These are phyloP conservation scores for Coregonus suidteri DNA, from an alignment of 2,797 vertebrate genomes.

Conservation along the genomic window DNA sequence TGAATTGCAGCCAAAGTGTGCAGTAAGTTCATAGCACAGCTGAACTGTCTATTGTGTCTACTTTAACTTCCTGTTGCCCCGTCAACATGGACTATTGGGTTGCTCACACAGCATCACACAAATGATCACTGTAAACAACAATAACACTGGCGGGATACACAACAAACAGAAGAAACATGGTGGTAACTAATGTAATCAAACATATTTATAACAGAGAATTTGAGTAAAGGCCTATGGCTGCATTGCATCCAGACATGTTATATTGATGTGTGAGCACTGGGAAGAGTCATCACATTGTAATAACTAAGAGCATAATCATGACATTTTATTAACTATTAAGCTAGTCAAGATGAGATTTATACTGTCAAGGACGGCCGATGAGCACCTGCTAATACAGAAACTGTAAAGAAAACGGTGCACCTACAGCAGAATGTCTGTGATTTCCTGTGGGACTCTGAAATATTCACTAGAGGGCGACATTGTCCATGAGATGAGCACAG, in stretches of 20 bases:
- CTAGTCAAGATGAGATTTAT: background rate
- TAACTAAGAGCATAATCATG: background rate
- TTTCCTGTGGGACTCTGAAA: background rate
- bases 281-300: background rate
- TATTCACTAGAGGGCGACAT: slow-evolving; percentile 62
- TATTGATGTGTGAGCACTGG: background rate
- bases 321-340: background rate
- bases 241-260: background rate
- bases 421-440: background rate
- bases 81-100: background rate
- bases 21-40: background rate
- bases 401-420: background rate
- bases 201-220: background rate
- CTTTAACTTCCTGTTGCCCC: background rate
- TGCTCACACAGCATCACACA: background rate
- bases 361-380: background rate
- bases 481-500: background rate
- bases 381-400: background rate
- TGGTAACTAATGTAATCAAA: background rate
- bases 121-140: background rate
- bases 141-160: background rate
- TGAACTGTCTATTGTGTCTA: background rate
- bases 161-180: too few species aligned
- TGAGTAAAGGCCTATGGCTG: background rate
- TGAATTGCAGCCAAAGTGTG: background rate